phyloP scores from a whole-genome alignment of 2,888 invertebrate genomes.

The Quadroppia sp. region DNA sequence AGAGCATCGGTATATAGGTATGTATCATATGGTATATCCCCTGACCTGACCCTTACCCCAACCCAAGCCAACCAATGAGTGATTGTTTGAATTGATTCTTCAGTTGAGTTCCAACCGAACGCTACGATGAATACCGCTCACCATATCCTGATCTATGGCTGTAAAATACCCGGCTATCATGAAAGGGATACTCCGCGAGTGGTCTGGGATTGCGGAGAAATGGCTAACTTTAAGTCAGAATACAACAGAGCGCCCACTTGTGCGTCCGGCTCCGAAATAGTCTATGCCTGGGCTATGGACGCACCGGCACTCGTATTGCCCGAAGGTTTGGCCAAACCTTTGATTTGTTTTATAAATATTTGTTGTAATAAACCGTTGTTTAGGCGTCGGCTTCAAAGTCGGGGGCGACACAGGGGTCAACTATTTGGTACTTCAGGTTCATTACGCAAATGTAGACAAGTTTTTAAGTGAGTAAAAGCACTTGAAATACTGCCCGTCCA shows the following conservation, averaged over 20 bases:
- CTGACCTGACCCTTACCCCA: neutral
- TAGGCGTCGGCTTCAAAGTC: conserved; percentile 82
- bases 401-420: conserved; percentile 81
- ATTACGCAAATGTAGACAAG: conserved; percentile 66
- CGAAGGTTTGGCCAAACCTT: conserved; percentile 55
- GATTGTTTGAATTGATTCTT: no score
- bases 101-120: conserved; percentile 87
- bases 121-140: conserved; percentile 85
- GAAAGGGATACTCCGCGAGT: conserved; percentile 52
- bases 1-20: conserved; percentile 76
- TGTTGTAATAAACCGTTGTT: neutral
- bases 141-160: conserved; percentile 89
- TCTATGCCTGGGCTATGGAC: conserved; percentile 92
- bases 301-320: conserved; percentile 77
- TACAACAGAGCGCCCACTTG: conserved; percentile 45
- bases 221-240: conserved; percentile 56
- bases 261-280: conserved; percentile 60
- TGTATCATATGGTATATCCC: no score
- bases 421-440: conserved; percentile 89
- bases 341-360: neutral
- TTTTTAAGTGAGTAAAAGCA: conserved; percentile 61
- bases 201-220: conserved; percentile 84
- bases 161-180: conserved; percentile 79
- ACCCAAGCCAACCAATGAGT: neutral
- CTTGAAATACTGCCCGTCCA: neutral